Conservation (phyloP, 2,888 invertebrate species). For the Zhuqinia jingwanae region DNA sequence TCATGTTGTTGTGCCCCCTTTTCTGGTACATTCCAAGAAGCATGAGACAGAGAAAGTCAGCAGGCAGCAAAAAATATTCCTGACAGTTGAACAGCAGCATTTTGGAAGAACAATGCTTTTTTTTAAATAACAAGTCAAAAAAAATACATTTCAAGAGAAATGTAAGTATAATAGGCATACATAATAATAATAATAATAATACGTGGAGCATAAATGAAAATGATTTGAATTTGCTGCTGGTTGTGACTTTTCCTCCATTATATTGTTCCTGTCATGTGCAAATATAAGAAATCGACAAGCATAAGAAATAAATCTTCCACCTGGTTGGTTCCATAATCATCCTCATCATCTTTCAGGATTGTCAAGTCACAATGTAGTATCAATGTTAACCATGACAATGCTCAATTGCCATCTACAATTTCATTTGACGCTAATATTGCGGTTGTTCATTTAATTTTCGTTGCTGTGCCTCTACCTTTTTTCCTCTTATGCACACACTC, state of each 20-base stretch:
- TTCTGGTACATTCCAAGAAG: background rate
- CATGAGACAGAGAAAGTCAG: slow-evolving; percentile 4
- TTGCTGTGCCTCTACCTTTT: too few relatives aligned
- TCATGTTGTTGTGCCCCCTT: background rate
- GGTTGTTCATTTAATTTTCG: too few relatives aligned
- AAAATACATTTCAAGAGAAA: background rate
- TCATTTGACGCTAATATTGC: too few relatives aligned
- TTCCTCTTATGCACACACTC: too few relatives aligned
- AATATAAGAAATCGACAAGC: slow-evolving; percentile 17
- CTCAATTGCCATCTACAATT: slow-evolving; percentile 35
- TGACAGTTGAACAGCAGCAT: slow-evolving; percentile 7
- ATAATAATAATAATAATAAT: too few relatives aligned
- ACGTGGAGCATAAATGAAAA: background rate
- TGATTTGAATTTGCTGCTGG: background rate
- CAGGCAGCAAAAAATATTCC: background rate
- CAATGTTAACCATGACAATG: slow-evolving; percentile 21
- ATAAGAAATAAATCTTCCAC: background rate
- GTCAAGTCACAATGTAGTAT: slow-evolving; percentile 11
- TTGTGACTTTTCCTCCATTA: slow-evolving; percentile 20
- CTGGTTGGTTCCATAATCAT: slow-evolving; percentile 7
- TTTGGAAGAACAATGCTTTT: background rate
- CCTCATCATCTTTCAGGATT: background rate
- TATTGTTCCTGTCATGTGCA: slow-evolving; percentile 42
- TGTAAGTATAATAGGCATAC: background rate
- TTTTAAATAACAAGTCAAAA: too few relatives aligned